Evolutionary conservation across 2,888 invertebrate species (phyloP), one percentile per base, ranked within the genome.

Genomic region (Hoplodrina ambigua): DNA sequence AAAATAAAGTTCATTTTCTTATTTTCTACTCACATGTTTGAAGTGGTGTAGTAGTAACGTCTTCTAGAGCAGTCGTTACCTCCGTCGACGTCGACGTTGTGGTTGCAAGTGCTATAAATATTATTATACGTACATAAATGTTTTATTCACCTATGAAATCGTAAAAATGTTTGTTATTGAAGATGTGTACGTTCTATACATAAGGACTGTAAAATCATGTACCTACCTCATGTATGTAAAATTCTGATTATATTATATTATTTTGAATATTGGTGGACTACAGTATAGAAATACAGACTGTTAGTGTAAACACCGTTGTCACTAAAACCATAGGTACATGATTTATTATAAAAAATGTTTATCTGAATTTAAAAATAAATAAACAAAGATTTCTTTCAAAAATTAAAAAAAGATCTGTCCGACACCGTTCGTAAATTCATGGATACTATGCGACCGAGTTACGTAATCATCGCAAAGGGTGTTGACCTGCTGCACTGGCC

Each of bases 71-170:
- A 17, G 83, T 83, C 33, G 87, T 82, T 25, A 74, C 69, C 17
- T 82, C 84, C 2, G 84, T 81, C 4, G 85, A 80, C 2, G 84
- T 85, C 11, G 87, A 86, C 6, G 88, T 86, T 6, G 91, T 91
- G 4, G 92, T 91, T 0, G 86, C 91, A 15, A 92, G 80, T 4
- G 92, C 92, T 93, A 76, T 50, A 83, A 46, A 25, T 46, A 46
- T 46, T 46, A 46, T 46, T 46, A 17, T 17, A 46, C 3, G 17
- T 46, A 84, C 55, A 79, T 73, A 80, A 74, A 49, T 59, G 57
- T 71, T 73, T 74, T 69, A 70, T 75, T 46, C 37, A 63, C 49
- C 37, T 49, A 30, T 46, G 20, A 46, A 53, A 54, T 37, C 60
- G 30, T 65, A 50, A 72, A 64, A 60, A 66, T 59, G 37, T 71